Percentiles rank a stretch among this genome's conserved stretches.
Evolutionary conservation across 2,888 invertebrate species (phyloP).

Genomic region (Nemotelus nigrinus): DNA sequence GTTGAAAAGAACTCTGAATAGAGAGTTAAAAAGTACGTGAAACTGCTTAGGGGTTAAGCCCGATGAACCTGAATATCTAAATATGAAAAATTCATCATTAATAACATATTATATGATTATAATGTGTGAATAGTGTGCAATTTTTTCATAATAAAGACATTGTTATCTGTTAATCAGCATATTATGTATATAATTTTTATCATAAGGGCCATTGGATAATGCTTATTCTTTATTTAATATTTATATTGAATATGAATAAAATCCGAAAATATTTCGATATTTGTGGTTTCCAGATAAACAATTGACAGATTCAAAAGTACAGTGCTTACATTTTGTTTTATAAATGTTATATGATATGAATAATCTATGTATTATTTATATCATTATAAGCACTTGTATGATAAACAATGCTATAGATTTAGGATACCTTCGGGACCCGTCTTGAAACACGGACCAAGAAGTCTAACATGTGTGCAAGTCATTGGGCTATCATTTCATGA

Average conservation of each 20-base stretch:
- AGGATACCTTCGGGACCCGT: too few species aligned
- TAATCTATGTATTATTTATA: too few species aligned
- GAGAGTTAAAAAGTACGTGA: conserved; percentile 62
- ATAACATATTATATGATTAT: conserved; percentile 54
- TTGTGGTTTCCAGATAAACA: background rate
- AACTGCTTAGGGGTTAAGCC: too few species aligned
- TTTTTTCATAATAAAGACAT: conserved; percentile 67
- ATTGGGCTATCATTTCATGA: too few species aligned
- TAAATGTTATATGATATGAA: too few species aligned
- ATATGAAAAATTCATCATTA: conserved; percentile 64
- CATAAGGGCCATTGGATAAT: conserved; percentile 48
- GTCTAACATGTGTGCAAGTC: too few species aligned
- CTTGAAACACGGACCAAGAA: too few species aligned
- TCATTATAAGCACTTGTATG: too few species aligned
- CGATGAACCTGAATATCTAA: too few species aligned
- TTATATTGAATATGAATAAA: too few species aligned
- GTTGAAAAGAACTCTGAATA: conserved; percentile 68
- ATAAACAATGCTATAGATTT: too few species aligned
- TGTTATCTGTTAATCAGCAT: conserved; percentile 67
- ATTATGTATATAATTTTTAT: conserved; percentile 49
- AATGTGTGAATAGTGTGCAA: conserved; percentile 60
- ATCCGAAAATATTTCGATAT: background rate
- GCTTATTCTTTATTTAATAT: conserved; percentile 52
- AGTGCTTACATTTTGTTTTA: background rate
- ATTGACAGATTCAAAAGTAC: background rate